Conservation (phyloP, 2,113 vertebrate genomes). For the Malurus cyaneus region DNA sequence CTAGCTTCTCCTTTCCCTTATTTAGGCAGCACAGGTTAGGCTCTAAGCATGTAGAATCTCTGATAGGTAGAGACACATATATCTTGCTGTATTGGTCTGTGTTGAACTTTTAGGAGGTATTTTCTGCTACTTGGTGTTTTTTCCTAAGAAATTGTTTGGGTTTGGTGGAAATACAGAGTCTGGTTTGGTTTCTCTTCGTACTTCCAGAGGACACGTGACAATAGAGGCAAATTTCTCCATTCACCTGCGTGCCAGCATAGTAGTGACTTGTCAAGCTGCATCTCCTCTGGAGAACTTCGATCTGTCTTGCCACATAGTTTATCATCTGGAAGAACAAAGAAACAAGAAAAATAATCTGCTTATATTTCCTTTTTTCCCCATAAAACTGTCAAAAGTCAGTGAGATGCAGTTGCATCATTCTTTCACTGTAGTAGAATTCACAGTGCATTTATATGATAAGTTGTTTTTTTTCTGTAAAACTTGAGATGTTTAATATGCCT, state of each 20-base stretch:
- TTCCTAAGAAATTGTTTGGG: neutral
- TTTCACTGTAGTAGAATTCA: neutral
- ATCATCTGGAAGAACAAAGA: neutral
- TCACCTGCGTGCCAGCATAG: neutral
- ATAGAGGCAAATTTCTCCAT: neutral
- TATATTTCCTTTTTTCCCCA: neutral
- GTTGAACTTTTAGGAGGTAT: neutral
- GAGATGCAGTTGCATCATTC: neutral
- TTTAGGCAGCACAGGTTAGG: neutral
- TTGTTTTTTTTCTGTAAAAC: neutral
- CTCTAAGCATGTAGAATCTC: neutral
- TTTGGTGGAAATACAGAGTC: neutral
- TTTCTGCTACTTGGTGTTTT: neutral
- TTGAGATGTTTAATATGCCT: neutral
- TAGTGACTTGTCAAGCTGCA: fast-evolving
- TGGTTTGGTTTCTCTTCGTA: neutral
- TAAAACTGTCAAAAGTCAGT: neutral
- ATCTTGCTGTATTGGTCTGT: neutral
- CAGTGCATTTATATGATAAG: neutral
- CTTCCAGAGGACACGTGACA: neutral
- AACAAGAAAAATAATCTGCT: neutral
- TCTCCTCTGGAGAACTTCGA: neutral
- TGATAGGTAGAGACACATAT: fast-evolving
- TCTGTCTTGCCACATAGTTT: neutral
- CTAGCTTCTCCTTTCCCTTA: neutral